Conservation (phyloP, 2,888 invertebrate genomes). For the Plagodis pulveraria region DNA sequence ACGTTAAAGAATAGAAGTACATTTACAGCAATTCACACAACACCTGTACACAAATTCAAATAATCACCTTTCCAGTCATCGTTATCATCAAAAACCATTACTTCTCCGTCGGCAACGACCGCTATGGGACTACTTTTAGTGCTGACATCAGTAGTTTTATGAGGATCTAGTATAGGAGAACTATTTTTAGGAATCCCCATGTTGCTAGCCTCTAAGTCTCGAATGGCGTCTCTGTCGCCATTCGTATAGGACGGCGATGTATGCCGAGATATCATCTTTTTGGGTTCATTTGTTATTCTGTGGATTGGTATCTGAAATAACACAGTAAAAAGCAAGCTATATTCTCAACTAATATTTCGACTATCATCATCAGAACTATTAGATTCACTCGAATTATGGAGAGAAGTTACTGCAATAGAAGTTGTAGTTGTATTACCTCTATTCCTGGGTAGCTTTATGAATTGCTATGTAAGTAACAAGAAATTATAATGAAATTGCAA, state of each 20-base stretch:
- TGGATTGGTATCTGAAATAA: constrained; percentile 72
- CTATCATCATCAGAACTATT: too few species aligned
- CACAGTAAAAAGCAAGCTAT: background rate
- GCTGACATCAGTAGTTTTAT: constrained; percentile 73
- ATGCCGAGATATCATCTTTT: constrained; percentile 80
- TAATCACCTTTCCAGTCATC: constrained; percentile 90
- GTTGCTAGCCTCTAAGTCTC: constrained; percentile 43
- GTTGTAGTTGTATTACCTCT: too few species aligned
- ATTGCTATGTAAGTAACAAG: too few species aligned
- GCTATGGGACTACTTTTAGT: constrained; percentile 84
- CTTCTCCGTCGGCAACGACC: constrained; percentile 90
- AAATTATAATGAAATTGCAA: too few species aligned
- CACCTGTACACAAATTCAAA: constrained; percentile 15
- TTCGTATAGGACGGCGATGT: constrained; percentile 79
- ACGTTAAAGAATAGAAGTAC: too few species aligned
- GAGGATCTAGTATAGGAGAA: constrained; percentile 77
- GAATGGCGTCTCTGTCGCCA: constrained; percentile 65
- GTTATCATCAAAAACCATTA: constrained; percentile 94
- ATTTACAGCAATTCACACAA: constrained; percentile 13
- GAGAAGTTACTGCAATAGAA: too few species aligned
- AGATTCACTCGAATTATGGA: too few species aligned
- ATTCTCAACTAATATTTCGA: too few species aligned
- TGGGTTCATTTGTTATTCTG: constrained; percentile 77
- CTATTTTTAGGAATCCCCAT: constrained; percentile 80
- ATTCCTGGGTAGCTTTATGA: too few species aligned